These are phyloP conservation scores for Limosa lapponica DNA, from an alignment of 2,797 vertebrate genomes.

Conservation along the genomic window DNA sequence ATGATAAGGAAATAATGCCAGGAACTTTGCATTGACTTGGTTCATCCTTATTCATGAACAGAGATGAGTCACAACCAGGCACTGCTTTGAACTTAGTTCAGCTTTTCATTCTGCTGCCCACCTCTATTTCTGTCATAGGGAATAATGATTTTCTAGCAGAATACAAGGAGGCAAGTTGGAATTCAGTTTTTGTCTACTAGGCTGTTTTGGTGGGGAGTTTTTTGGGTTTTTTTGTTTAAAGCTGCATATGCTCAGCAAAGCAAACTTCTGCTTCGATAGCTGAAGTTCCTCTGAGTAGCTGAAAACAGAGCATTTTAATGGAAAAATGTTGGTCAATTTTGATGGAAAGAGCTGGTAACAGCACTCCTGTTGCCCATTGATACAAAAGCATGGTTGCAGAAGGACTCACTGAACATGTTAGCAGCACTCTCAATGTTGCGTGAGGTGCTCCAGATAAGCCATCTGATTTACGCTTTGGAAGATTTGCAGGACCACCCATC, in stretches of 20 bases:
- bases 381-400: background rate
- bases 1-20: conserved; percentile 60
- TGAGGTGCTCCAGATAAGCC: background rate
- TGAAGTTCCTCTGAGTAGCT: background rate
- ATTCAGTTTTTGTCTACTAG: background rate
- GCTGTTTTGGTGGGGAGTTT: background rate
- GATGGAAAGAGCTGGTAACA: background rate
- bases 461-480: background rate
- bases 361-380: background rate
- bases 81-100: conserved; percentile 58
- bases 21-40: conserved; percentile 48
- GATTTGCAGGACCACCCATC: background rate
- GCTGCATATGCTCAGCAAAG: background rate
- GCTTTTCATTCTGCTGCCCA: conserved; percentile 48
- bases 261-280: background rate
- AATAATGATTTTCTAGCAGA: conserved; percentile 17
- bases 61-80: conserved; percentile 59
- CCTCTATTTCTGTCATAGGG: conserved; percentile 47
- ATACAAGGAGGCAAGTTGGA: background rate
- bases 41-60: conserved; percentile 72
- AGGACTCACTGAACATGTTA: background rate
- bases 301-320: background rate
- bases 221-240: background rate
- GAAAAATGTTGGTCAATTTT: background rate
- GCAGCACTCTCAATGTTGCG: background rate